These are phyloP conservation scores for Myioborus miniatus DNA, from an alignment of 2,797 vertebrate species.

Conservation along the genomic window DNA sequence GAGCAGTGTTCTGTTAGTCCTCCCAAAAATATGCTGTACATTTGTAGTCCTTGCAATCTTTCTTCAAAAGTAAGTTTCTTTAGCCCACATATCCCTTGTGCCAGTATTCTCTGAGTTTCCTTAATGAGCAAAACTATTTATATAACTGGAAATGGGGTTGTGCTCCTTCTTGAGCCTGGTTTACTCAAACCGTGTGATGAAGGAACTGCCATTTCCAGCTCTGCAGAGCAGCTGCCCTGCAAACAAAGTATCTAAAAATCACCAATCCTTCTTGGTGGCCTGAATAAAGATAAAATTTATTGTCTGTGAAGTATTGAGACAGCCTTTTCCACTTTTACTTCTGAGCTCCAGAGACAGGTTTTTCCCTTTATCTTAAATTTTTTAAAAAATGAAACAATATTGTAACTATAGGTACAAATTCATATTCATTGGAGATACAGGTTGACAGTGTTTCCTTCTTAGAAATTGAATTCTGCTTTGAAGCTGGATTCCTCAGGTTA, in stretches of 20 bases:
- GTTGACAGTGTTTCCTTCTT: background rate
- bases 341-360: background rate
- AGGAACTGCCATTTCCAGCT: background rate
- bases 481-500: background rate
- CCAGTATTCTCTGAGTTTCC: background rate
- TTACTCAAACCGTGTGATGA: background rate
- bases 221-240: background rate
- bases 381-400: background rate
- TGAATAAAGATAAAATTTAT: background rate
- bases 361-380: background rate
- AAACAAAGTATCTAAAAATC: background rate
- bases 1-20: background rate
- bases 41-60: background rate
- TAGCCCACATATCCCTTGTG: background rate
- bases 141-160: background rate
- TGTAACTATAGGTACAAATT: background rate
- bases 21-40: fast-evolving
- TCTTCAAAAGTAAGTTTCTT: background rate
- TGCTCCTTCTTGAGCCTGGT: background rate
- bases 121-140: background rate
- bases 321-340: background rate
- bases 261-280: background rate
- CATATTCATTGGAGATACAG: background rate
- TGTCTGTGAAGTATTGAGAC: background rate
- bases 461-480: background rate